phyloP scores from a whole-genome alignment of 2,113 vertebrate genomes.

The Nyctereutes procyonoides region DNA sequence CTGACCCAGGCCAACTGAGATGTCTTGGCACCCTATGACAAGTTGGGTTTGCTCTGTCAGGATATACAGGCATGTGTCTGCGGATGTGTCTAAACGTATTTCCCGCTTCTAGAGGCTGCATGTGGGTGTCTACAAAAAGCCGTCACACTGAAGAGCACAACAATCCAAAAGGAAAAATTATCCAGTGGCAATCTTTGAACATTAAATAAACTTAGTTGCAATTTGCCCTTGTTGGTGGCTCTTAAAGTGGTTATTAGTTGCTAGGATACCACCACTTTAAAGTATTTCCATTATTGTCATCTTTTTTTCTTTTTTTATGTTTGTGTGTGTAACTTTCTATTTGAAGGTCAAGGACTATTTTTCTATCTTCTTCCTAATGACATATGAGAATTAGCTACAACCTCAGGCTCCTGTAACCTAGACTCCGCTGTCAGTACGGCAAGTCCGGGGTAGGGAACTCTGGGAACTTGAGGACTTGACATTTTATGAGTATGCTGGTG shows the following conservation, averaged over 20 bases:
- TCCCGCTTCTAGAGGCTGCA: neutral
- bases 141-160: neutral
- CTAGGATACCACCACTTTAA: constrained; percentile 43
- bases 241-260: constrained; percentile 55
- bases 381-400: constrained; percentile 55
- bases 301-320: constrained; percentile 40
- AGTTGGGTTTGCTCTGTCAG: neutral
- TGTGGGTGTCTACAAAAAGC: neutral
- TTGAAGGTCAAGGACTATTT: constrained; percentile 74
- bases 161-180: neutral
- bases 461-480: constrained; percentile 76
- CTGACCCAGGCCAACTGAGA: neutral
- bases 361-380: constrained; percentile 70
- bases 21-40: neutral
- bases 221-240: neutral
- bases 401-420: constrained; percentile 72
- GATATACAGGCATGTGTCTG: neutral
- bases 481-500: constrained; percentile 66
- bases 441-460: constrained; percentile 60
- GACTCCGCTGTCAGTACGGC: constrained; percentile 73
- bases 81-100: neutral
- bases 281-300: constrained; percentile 69
- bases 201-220: neutral
- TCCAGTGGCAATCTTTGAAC: neutral
- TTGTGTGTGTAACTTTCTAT: constrained; percentile 72